Percentiles rank a stretch among this genome's conserved stretches.
Evolutionary conservation across 2,113 vertebrate genomes (phyloP).

Genomic region (Uropsilus gracilis): DNA sequence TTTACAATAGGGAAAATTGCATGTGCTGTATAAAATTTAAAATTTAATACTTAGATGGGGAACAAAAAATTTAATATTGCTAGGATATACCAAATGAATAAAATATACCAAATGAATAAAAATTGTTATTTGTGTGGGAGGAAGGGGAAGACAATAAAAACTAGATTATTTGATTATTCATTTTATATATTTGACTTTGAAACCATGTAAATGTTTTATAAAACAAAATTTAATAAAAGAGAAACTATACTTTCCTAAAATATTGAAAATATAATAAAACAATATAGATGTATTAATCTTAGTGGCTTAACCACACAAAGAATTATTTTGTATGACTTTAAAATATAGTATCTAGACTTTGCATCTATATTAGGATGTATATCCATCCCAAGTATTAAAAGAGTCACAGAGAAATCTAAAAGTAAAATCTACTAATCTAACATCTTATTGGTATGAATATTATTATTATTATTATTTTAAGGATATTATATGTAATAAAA

Average conservation of each 20-base stretch:
- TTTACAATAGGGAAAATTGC: not conserved
- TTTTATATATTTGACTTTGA: not conserved
- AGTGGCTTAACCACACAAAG: not conserved
- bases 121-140: not conserved
- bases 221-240: not conserved
- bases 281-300: not conserved
- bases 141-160: not conserved
- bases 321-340: not conserved
- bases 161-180: not conserved
- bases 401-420: not conserved
- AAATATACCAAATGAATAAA: slow-evolving; percentile 14
- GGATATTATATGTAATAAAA: not conserved
- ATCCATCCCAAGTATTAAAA: not conserved
- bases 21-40: not conserved
- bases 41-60: too few species aligned
- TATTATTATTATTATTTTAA: too few species aligned
- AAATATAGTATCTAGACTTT: not conserved
- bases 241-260: not conserved
- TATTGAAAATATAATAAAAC: not conserved
- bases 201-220: not conserved
- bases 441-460: too few species aligned
- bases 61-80: not conserved
- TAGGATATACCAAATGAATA: not conserved
- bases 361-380: not conserved
- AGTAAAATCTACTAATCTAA: too few species aligned